A percentile compares a stretch with the other conserved stretches of the same genome.
Evolutionary conservation across 2,888 invertebrate species (phyloP).

Genomic region (Drosophila acutilabella): DNA sequence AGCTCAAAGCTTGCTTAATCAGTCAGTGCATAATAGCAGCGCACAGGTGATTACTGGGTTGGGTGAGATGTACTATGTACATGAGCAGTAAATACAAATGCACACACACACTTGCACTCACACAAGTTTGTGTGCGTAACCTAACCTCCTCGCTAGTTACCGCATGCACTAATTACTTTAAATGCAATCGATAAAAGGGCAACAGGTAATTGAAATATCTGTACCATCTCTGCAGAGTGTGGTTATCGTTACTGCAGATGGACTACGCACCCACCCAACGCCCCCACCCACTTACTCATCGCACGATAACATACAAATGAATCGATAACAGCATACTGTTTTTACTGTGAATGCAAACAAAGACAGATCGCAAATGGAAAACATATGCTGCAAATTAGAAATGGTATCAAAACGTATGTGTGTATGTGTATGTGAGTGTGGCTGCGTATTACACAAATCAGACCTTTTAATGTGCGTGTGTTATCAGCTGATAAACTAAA

Average conservation of each 20-base stretch:
- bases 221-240: neutral
- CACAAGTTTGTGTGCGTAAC: neutral
- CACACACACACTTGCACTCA: neutral
- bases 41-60: conserved; percentile 50
- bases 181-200: conserved; percentile 32
- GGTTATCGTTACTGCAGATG: conserved; percentile 5
- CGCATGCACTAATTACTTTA: conserved; percentile 8
- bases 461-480: conserved; percentile 12
- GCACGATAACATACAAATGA: conserved; percentile 22
- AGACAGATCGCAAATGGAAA: conserved; percentile 31
- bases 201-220: conserved; percentile 42
- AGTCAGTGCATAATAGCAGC: conserved; percentile 58
- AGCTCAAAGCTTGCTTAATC: conserved; percentile 60
- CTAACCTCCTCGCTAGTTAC: conserved; percentile 21
- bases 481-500: conserved; percentile 42
- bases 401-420: conserved; percentile 26
- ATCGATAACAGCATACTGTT: conserved; percentile 40
- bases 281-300: conserved; percentile 11
- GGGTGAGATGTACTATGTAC: neutral
- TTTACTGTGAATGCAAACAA: conserved; percentile 19
- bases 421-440: conserved; percentile 2
- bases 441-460: conserved; percentile 1
- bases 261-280: conserved; percentile 8
- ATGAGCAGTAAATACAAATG: neutral
- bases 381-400: conserved; percentile 63